phyloP scores from a whole-genome alignment of 2,797 vertebrate species.

The Phoeniculus purpureus region DNA sequence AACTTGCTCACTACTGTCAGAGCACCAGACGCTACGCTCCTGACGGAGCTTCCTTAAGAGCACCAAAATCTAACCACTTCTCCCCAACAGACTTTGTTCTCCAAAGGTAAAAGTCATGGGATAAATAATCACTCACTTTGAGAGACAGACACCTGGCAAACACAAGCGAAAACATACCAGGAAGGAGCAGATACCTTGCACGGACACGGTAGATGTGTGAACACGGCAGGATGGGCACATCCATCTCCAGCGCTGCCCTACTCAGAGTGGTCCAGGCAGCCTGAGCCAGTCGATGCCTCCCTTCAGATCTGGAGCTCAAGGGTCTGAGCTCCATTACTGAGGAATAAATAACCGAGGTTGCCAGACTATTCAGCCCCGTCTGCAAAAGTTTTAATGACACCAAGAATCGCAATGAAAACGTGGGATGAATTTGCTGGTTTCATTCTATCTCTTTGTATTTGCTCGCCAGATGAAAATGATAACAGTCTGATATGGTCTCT shows the following conservation, averaged over 20 bases:
- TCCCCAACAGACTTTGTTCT: not conserved
- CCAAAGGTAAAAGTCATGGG: not conserved
- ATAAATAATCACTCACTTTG: fast-evolving
- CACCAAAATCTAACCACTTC: not conserved
- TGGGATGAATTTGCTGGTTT: not conserved
- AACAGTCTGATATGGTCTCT: slow-evolving; percentile 24
- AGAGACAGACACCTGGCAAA: not conserved
- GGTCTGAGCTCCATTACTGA: not conserved
- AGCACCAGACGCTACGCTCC: not conserved
- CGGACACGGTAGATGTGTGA: fast-evolving
- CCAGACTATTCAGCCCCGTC: not conserved
- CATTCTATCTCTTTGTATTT: slow-evolving; percentile 10
- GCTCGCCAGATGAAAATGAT: slow-evolving; percentile 49
- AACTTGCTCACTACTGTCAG: not conserved
- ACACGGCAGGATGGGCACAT: fast-evolving
- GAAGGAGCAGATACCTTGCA: not conserved
- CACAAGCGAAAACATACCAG: not conserved
- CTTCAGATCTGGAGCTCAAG: not conserved
- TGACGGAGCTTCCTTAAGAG: not conserved
- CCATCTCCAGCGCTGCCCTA: fast-evolving
- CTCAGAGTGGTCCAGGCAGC: not conserved
- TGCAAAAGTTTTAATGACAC: slow-evolving; percentile 32
- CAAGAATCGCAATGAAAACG: not conserved
- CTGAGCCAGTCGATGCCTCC: fast-evolving
- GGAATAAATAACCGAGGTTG: not conserved